Evolutionary conservation across 2,797 vertebrate genomes (phyloP).

Genomic region (Furcifer pardalis): DNA sequence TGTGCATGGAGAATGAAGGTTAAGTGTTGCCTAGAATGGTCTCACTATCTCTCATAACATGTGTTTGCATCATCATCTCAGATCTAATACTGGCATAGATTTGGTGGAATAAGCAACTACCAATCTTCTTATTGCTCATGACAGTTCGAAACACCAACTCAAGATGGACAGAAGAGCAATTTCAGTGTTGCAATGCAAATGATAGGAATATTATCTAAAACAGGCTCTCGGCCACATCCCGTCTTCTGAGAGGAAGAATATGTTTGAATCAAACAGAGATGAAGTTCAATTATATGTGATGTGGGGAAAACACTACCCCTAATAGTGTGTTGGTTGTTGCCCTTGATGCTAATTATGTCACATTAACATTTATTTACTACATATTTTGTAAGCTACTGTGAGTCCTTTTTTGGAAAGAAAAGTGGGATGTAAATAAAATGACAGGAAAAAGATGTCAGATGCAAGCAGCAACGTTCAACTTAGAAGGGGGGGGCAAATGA

Average conservation of each 20-base stretch:
- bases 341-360: too few species aligned
- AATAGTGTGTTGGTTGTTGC: too few species aligned
- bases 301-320: neutral
- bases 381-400: too few species aligned
- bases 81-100: neutral
- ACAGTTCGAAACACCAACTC: neutral
- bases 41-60: neutral
- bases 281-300: neutral
- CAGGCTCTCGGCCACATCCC: neutral
- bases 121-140: neutral
- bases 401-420: too few species aligned
- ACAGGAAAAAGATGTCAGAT: neutral
- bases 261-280: neutral
- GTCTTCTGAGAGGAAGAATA: neutral
- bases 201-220: neutral
- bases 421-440: too few species aligned
- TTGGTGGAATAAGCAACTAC: neutral
- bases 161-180: neutral
- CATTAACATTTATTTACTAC: too few species aligned
- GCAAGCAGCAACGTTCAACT: too few species aligned
- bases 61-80: neutral
- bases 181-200: neutral
- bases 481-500: too few species aligned
- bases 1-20: neutral
- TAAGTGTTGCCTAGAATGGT: neutral